Evolutionary conservation across 1,140 invertebrate genomes (phyloP).

Genomic region (Asobara japonica): DNA sequence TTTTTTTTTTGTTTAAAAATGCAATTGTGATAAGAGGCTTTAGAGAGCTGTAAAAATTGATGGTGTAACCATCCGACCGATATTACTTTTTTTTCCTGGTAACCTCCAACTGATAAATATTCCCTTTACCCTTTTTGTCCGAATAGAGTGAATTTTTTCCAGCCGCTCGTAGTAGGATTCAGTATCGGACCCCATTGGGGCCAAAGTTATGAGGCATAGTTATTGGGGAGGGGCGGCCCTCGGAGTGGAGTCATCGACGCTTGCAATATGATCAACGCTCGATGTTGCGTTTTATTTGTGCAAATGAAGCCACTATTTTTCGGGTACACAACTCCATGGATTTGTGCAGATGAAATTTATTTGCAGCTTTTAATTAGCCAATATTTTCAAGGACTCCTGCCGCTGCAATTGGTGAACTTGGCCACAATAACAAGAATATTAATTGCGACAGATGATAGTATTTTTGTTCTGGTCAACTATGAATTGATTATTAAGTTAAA

Average conservation of each 20-base stretch:
- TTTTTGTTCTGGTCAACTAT: too few species aligned
- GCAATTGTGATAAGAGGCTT: slow-evolving; percentile 12
- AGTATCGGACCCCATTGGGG: neutral
- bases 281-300: slow-evolving; percentile 1
- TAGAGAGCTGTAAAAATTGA: slow-evolving; percentile 1
- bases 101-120: slow-evolving; percentile 5
- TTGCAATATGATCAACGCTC: neutral
- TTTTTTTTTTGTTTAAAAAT: neutral
- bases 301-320: slow-evolving; percentile 1
- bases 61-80: neutral
- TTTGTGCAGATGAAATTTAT: neutral
- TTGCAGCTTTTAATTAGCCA: neutral
- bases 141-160: neutral
- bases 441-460: too few species aligned
- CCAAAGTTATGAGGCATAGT: neutral
- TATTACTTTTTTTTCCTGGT: neutral
- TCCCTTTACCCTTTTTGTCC: neutral
- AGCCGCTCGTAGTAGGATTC: neutral
- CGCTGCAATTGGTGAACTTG: too few species aligned
- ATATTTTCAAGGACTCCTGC: too few species aligned
- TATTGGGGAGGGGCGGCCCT: neutral
- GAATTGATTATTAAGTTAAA: too few species aligned
- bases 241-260: neutral
- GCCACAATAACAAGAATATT: too few species aligned
- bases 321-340: neutral